phyloP scores from a whole-genome alignment of 2,888 invertebrate genomes.

The Rhagophthalmus giganteus region DNA sequence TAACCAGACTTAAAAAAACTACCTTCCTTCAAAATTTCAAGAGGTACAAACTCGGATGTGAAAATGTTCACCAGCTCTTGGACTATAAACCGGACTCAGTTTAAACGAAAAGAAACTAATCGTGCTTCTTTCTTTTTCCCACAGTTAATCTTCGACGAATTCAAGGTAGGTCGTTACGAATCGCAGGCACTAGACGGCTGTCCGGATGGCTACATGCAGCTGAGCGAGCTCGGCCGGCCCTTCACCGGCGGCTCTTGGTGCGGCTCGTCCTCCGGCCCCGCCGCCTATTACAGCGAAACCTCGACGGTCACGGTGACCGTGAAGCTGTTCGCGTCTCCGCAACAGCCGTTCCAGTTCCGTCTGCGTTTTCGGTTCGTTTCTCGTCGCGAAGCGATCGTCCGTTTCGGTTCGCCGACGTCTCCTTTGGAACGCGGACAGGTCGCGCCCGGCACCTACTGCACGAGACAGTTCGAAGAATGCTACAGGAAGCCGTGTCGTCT shows the following conservation, averaged over 20 bases:
- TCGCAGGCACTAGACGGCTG: constrained; percentile 75
- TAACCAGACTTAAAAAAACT: too few species aligned
- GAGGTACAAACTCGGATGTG: too few species aligned
- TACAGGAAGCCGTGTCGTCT: constrained; percentile 82
- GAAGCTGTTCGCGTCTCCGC: constrained; percentile 72
- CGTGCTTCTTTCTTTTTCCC: constrained; percentile 37
- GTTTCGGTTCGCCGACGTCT: constrained; percentile 75
- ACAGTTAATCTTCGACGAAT: constrained; percentile 83
- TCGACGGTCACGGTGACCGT: constrained; percentile 86
- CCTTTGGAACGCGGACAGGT: constrained; percentile 83
- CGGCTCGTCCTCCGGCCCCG: constrained; percentile 77
- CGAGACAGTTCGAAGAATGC: constrained; percentile 82
- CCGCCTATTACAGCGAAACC: constrained; percentile 88
- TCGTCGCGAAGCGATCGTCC: constrained; percentile 76
- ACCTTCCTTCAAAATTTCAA: too few species aligned
- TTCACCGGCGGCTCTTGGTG: constrained; percentile 92
- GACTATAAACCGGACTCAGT: too few species aligned
- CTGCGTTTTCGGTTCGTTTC: constrained; percentile 82
- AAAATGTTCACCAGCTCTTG: too few species aligned
- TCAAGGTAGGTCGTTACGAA: constrained; percentile 83
- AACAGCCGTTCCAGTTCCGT: constrained; percentile 78
- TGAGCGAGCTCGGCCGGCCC: constrained; percentile 82
- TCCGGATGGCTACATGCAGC: constrained; percentile 86
- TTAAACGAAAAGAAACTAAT: too few species aligned
- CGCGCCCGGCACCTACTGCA: constrained; percentile 66